Conservation (phyloP, 2,113 vertebrate genomes). For the Poicephalus meyeri region DNA sequence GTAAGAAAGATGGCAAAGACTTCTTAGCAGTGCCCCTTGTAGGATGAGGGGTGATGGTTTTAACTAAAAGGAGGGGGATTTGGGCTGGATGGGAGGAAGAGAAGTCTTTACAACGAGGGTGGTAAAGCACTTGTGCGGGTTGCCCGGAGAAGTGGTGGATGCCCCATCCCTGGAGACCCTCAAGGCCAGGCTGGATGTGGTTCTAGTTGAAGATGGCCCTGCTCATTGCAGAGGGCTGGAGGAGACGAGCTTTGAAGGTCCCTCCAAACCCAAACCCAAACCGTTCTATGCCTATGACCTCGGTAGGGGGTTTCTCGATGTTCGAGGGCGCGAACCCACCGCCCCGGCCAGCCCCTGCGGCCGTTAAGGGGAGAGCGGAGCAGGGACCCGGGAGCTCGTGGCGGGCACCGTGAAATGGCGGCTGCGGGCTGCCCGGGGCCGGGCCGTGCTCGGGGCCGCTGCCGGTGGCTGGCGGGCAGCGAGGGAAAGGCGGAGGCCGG, state of each 20-base stretch:
- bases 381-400: neutral
- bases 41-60: neutral
- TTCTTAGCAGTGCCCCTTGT: neutral
- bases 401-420: neutral
- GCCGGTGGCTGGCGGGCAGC: too few species aligned
- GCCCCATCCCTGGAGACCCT: neutral
- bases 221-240: neutral
- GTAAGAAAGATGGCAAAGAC: neutral
- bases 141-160: neutral
- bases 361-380: neutral
- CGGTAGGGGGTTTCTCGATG: neutral
- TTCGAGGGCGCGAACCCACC: neutral
- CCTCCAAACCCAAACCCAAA: neutral
- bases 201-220: neutral
- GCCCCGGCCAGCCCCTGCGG: neutral
- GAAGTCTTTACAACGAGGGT: neutral
- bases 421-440: neutral
- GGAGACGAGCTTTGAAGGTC: neutral
- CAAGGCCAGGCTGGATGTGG: neutral
- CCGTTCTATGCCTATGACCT: neutral
- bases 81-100: neutral
- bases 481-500: too few species aligned
- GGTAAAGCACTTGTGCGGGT: neutral
- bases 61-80: neutral
- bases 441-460: fast-evolving